Evolutionary conservation across 2,797 vertebrate species (phyloP).

Genomic region (Arctocebus calabarensis): DNA sequence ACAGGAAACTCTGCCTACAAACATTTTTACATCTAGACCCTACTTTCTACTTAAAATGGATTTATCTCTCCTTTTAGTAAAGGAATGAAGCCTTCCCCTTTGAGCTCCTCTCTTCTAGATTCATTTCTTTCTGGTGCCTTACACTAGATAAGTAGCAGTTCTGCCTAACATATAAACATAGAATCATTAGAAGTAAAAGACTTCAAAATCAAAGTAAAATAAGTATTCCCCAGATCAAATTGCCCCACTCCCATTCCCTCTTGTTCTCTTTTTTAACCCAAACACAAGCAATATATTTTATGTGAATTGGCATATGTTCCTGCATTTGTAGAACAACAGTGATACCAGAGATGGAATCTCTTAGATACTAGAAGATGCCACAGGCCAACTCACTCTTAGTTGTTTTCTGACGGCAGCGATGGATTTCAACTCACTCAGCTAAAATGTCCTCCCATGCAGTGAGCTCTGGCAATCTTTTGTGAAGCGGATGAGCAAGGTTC

Average conservation of each 20-base stretch:
- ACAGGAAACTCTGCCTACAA: not conserved
- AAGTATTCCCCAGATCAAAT: not conserved
- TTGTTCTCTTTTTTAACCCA: not conserved
- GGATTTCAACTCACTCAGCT: not conserved
- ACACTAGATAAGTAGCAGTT: not conserved
- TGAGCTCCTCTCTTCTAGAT: not conserved
- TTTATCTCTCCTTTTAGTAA: not conserved
- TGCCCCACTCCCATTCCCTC: not conserved
- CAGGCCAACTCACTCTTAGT: not conserved
- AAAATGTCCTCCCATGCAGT: too few species aligned
- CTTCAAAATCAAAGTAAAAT: constrained; percentile 5
- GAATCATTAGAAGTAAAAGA: not conserved
- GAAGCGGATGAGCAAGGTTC: not conserved
- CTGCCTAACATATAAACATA: not conserved
- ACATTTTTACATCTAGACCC: not conserved
- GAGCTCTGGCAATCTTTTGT: not conserved
- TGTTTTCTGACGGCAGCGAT: not conserved
- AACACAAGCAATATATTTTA: not conserved
- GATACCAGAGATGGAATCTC: not conserved
- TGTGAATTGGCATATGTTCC: not conserved
- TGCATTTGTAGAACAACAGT: not conserved
- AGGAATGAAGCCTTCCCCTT: not conserved
- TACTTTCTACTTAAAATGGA: not conserved
- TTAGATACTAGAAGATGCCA: not conserved
- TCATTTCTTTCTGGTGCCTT: not conserved